phyloP scores from a whole-genome alignment of 2,797 vertebrate genomes.

The Morelia viridis region DNA sequence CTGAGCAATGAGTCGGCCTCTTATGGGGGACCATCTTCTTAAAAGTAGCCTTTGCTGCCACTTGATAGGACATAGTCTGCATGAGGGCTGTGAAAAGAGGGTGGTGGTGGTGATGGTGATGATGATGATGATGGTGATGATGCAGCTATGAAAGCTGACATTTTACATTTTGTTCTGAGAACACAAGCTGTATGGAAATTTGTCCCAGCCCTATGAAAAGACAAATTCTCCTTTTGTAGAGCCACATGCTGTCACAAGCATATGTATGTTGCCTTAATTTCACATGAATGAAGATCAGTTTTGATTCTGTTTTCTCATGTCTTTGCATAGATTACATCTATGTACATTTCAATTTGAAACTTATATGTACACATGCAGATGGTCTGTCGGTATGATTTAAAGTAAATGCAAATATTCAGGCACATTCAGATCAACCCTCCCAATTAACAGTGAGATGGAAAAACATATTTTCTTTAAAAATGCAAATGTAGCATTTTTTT shows the following conservation, averaged over 20 bases:
- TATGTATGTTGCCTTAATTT: constrained; percentile 5
- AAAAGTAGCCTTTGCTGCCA: not conserved
- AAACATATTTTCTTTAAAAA: not conserved
- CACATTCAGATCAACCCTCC: not conserved
- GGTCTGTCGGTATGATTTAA: not conserved
- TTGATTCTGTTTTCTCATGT: not conserved
- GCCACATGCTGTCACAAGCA: not conserved
- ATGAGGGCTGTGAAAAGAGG: not conserved
- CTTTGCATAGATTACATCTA: constrained; percentile 7
- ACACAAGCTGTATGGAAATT: not conserved
- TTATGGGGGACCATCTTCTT: not conserved
- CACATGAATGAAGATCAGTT: not conserved
- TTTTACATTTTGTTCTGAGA: not conserved
- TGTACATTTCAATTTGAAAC: not conserved
- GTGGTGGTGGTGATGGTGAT: too few species aligned
- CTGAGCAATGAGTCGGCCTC: not conserved
- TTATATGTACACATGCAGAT: not conserved
- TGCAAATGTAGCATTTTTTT: not conserved
- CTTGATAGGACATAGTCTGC: not conserved
- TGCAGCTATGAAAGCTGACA: not conserved
- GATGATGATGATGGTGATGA: not conserved
- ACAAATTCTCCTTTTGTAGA: not conserved
- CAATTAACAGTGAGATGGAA: constrained; percentile 1
- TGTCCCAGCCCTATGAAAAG: not conserved
- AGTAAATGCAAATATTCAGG: not conserved